Evolutionary conservation across 2,113 vertebrate species (phyloP), one percentile per base, ranked within the genome.

Genomic region (Anas platyrhynchos): DNA sequence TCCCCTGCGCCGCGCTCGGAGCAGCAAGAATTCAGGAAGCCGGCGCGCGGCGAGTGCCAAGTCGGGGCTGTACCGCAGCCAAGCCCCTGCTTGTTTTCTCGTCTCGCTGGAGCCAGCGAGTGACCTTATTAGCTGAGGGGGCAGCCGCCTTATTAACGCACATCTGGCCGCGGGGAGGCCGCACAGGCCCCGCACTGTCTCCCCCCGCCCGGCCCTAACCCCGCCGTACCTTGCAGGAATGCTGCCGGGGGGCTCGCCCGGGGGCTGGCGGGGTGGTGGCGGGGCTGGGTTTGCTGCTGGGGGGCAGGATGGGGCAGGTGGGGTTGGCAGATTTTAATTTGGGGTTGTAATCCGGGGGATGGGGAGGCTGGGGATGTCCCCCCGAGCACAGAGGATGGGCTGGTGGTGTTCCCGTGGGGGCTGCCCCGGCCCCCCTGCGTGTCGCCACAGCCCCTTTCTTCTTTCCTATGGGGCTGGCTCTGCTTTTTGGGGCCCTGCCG

Each of bases 41-140:
- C 95, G 98, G 97, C 97, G 97, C 84, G 94, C 95, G 97, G 98
- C 83, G 97, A 78, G 98, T 99, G 98, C 99, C 99, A 99, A 99
- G 98, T 98, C 97, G 94, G 96, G 98, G 98, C 98, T 98, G 99
- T 98, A 98, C 98, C 97, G 98, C 98, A 98, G 98, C 99, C 98
- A 99, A 98, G 98, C 98, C 98, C 98, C 98, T 97, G 98, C 99
- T 98, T 98, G 99, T 99, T 99, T 98, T 98, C 98, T 99, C 99
- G 99, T 99, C 99, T 99, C 97, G 97, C 99, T 99, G 99, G 99
- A 99, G 99, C 99, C 99, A 99, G 99, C 98, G 98, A 98, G 98
- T 99, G 99, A 99, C 99, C 99, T 99, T 99, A 98, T 99, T 99
- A 99, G 99, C 98, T 98, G 91, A 95, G 98, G 99, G 99, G 99